Conservation (phyloP, 2,888 invertebrate genomes). For the Eurytoma adleriae region DNA sequence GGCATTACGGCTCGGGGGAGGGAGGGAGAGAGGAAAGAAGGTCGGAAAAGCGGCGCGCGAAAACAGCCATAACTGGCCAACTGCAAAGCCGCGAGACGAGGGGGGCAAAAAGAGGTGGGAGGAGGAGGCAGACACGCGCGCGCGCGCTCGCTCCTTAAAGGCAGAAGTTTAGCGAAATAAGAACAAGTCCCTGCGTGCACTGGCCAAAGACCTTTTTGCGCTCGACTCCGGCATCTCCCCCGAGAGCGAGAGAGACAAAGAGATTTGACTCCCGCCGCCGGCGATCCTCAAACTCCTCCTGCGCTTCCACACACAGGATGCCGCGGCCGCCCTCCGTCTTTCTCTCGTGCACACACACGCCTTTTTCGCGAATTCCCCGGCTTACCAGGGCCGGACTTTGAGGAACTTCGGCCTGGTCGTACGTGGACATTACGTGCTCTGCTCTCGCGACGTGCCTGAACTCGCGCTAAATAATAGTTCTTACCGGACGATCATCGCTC, state of each 20-base stretch:
- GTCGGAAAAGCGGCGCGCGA: slow-evolving; percentile 26
- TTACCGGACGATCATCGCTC: slow-evolving; percentile 11
- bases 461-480: slow-evolving; percentile 33
- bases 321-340: slow-evolving; percentile 12
- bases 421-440: background rate
- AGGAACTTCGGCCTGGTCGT: slow-evolving; percentile 14
- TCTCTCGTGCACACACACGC: slow-evolving; percentile 4
- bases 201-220: slow-evolving; percentile 42
- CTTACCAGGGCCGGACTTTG: slow-evolving; percentile 16
- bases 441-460: slow-evolving; percentile 8
- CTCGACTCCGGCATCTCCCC: background rate
- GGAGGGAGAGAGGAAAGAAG: background rate
- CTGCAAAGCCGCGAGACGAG: slow-evolving; percentile 23
- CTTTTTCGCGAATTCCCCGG: slow-evolving; percentile 18
- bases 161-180: slow-evolving; percentile 41
- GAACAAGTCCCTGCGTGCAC: background rate
- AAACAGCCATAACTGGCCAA: slow-evolving; percentile 42
- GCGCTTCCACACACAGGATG: background rate
- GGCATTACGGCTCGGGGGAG: background rate
- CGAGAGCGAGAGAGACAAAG: slow-evolving; percentile 12
- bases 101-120: background rate
- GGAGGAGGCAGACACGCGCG: background rate
- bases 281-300: slow-evolving; percentile 3
- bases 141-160: slow-evolving; percentile 1
- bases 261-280: slow-evolving; percentile 39